phyloP scores from a whole-genome alignment of 2,888 invertebrate genomes.

The Apodemia mormo region DNA sequence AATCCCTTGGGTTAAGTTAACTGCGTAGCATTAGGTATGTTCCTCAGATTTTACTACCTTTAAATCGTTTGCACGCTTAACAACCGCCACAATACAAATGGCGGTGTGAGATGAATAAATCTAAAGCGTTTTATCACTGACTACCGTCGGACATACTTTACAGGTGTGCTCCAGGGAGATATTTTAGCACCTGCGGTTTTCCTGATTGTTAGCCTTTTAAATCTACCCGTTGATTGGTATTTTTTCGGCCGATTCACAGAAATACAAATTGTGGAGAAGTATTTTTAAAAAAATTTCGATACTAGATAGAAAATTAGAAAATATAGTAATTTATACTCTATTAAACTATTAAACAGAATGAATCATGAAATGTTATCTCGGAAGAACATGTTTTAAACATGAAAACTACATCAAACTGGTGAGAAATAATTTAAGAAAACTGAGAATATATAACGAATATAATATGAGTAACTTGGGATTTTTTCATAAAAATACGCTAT shows the following conservation, averaged over 20 bases:
- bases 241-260: conserved; percentile 30
- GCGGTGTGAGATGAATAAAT: conserved; percentile 61
- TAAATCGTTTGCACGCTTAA: conserved; percentile 58
- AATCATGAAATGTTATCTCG: too few relatives aligned
- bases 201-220: conserved; percentile 35
- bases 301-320: background rate
- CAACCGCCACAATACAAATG: conserved; percentile 64
- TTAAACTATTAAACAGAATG: too few relatives aligned
- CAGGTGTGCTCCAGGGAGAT: conserved; percentile 48
- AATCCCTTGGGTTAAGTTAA: conserved; percentile 31
- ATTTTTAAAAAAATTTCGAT: background rate
- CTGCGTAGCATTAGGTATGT: conserved; percentile 45
- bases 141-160: conserved; percentile 47
- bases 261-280: background rate
- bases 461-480: too few relatives aligned
- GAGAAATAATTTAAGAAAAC: too few relatives aligned
- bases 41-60: conserved; percentile 55
- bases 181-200: conserved; percentile 48
- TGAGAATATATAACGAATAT: too few relatives aligned
- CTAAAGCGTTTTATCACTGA: conserved; percentile 66
- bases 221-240: conserved; percentile 37
- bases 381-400: too few relatives aligned
- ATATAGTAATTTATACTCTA: background rate
- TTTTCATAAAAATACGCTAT: too few relatives aligned
- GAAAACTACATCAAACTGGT: too few relatives aligned